Conservation (phyloP, 2,888 invertebrate species). For the Cryptocheilus praepositus region DNA sequence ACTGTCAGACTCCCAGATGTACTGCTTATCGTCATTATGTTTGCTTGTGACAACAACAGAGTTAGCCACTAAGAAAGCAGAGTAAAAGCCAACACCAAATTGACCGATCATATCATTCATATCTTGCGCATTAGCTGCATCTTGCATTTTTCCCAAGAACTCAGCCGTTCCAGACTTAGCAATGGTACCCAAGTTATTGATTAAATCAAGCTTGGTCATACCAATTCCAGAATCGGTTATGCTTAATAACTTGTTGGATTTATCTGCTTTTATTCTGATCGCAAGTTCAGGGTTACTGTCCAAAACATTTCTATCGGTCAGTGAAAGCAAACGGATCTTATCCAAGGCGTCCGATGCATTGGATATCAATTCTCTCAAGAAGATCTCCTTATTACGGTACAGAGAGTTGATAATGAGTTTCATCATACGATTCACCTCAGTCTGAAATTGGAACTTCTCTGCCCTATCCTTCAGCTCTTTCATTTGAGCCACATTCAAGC, state of each 20-base stretch:
- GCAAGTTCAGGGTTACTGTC: constrained; percentile 87
- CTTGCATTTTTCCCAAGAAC: constrained; percentile 94
- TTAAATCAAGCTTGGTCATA: constrained; percentile 95
- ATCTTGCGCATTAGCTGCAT: constrained; percentile 80
- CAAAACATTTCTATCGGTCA: constrained; percentile 90
- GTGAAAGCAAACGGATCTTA: constrained; percentile 94
- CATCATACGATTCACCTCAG: constrained; percentile 99
- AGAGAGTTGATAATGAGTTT: constrained; percentile 99
- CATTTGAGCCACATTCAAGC: constrained; percentile 94
- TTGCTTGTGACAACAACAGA: constrained; percentile 96
- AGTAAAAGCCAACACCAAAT: constrained; percentile 99
- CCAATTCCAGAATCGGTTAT: constrained; percentile 98
- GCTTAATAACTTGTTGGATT: constrained; percentile 92
- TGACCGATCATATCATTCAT: constrained; percentile 99
- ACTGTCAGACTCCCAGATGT: constrained; percentile 99
- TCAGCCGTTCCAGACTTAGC: constrained; percentile 98
- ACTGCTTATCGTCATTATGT: constrained; percentile 94
- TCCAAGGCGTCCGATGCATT: constrained; percentile 99
- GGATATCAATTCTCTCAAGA: constrained; percentile 97
- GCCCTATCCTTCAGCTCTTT: constrained; percentile 93
- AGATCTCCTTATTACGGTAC: constrained; percentile 99
- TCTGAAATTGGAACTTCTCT: constrained; percentile 94
- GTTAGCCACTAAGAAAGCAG: constrained; percentile 96
- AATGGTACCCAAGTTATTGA: constrained; percentile 98
- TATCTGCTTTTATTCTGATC: constrained; percentile 89